A percentile compares a stretch with the other conserved stretches of the same genome.
These are phyloP conservation scores for Zoroaster sp. DNA, from an alignment of 53 echinoderm and acorn worm species.

Conservation along the genomic window DNA sequence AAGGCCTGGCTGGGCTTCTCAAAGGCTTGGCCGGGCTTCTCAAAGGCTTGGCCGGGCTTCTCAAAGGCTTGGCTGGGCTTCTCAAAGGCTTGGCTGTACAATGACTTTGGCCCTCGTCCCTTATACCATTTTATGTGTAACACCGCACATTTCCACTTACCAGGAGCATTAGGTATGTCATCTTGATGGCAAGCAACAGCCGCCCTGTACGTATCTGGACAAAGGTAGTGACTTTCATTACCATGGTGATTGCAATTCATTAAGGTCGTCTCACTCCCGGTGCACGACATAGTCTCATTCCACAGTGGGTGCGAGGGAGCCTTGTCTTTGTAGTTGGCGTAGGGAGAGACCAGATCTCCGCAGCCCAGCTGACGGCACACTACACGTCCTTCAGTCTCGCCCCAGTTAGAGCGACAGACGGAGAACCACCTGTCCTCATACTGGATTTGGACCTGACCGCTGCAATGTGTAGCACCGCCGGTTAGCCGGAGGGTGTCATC, in stretches of 20 bases:
- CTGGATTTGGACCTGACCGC: constrained; percentile 37
- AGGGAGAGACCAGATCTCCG: constrained; percentile 24
- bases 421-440: neutral
- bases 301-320: constrained; percentile 17
- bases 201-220: constrained; percentile 11
- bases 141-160: neutral
- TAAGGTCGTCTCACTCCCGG: neutral
- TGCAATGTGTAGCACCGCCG: constrained; percentile 31
- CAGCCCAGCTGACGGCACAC: constrained; percentile 47
- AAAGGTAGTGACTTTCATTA: neutral
- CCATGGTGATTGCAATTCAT: constrained; percentile 3
- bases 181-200: constrained; percentile 30
- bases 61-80: no score
- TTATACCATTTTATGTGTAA: no score
- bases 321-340: constrained; percentile 32
- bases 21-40: no score
- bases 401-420: constrained; percentile 28
- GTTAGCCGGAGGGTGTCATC: constrained; percentile 3
- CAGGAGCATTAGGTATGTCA: neutral
- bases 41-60: no score
- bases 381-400: constrained; percentile 1
- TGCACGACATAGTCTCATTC: neutral
- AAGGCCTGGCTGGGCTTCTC: no score
- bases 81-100: no score
- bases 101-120: no score